Evolutionary conservation across 2,797 vertebrate genomes (phyloP).

Genomic region (Neosilurus mollespiculum): DNA sequence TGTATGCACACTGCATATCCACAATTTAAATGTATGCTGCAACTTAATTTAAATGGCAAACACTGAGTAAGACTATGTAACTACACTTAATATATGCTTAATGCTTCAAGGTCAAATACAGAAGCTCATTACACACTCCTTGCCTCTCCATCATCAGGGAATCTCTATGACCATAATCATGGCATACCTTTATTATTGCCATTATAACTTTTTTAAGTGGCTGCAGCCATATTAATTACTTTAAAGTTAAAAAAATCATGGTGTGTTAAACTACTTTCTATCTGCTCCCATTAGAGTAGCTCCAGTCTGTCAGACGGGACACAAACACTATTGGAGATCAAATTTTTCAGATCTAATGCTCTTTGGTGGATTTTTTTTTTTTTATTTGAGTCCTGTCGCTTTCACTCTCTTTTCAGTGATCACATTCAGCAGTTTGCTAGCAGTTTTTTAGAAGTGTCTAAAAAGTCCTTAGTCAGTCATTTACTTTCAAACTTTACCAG

Average conservation of each 20-base stretch:
- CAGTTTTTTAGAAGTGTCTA: background rate
- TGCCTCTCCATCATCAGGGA: background rate
- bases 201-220: background rate
- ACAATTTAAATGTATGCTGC: background rate
- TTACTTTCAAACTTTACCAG: constrained; percentile 50
- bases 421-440: background rate
- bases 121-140: background rate
- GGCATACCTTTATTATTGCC: background rate
- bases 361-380: background rate
- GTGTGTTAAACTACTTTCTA: background rate
- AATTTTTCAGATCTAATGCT: background rate
- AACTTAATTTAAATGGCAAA: background rate
- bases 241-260: background rate
- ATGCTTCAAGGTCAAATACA: background rate
- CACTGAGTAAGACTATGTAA: background rate
- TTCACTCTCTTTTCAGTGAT: background rate
- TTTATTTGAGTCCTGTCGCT: background rate
- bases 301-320: background rate
- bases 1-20: background rate
- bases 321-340: background rate
- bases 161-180: background rate
- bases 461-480: constrained; percentile 13
- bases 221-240: background rate
- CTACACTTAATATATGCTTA: background rate
- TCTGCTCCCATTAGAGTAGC: background rate